Conservation (phyloP, 2,113 vertebrate genomes). For the Ciconia stormi region DNA sequence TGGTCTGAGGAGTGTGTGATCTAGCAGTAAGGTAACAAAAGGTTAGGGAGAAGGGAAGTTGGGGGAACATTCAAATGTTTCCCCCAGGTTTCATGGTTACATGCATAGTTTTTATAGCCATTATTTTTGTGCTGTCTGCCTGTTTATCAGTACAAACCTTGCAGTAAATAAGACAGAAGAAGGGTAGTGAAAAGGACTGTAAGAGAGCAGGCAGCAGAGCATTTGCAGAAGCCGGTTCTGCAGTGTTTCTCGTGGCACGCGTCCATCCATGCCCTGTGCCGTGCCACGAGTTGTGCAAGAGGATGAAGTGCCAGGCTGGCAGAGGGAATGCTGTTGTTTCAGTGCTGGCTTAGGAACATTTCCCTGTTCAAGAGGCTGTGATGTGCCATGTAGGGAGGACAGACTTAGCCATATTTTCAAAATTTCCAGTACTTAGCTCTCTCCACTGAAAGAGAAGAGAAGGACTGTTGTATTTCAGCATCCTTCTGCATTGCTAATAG, state of each 20-base stretch:
- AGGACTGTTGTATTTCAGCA: not conserved
- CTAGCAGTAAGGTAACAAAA: not conserved
- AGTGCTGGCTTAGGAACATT: not conserved
- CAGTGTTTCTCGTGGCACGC: fast-evolving
- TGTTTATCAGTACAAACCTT: not conserved
- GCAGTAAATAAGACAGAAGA: not conserved
- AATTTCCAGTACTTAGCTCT: not conserved
- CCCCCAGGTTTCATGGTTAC: not conserved
- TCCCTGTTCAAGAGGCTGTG: not conserved
- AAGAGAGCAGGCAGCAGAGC: fast-evolving
- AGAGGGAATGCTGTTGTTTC: not conserved
- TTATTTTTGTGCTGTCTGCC: not conserved
- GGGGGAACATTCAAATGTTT: not conserved
- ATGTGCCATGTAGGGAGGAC: not conserved
- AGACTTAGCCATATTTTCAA: not conserved
- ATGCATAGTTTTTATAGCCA: not conserved
- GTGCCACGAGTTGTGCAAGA: not conserved
- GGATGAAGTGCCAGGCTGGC: not conserved
- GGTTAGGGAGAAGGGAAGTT: not conserved
- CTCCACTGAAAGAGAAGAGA: not conserved
- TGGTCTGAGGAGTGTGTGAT: not conserved
- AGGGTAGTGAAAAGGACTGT: not conserved
- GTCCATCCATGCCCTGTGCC: fast-evolving
- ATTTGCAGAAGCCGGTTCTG: not conserved
- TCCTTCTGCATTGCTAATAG: not conserved